These are phyloP conservation scores for Gryllus bimaculatus DNA, from an alignment of 1,140 invertebrate species.

Conservation along the genomic window DNA sequence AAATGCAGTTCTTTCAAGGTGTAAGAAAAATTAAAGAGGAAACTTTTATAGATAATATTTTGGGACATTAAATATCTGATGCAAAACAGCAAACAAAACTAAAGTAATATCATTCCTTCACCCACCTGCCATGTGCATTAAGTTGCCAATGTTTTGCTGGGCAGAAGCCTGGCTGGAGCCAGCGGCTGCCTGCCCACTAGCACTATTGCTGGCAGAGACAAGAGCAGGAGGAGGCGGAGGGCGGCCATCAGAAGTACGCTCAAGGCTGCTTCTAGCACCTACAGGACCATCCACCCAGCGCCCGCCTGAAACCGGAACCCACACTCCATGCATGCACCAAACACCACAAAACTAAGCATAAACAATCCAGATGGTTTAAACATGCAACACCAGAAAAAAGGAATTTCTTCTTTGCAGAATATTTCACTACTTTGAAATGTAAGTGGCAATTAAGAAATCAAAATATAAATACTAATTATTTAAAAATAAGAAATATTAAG, in stretches of 20 bases:
- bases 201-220: constrained; percentile 34
- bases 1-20: too few relatives aligned
- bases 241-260: constrained; percentile 35
- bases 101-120: constrained; percentile 17
- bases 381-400: too few relatives aligned
- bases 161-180: constrained; percentile 34
- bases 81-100: background rate
- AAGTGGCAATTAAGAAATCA: too few relatives aligned
- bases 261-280: constrained; percentile 47
- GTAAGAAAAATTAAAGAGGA: too few relatives aligned
- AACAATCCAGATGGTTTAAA: too few relatives aligned
- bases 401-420: too few relatives aligned
- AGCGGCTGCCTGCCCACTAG: constrained; percentile 40
- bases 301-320: constrained; percentile 29
- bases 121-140: constrained; percentile 76
- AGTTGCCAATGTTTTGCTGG: constrained; percentile 61
- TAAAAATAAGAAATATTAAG: too few relatives aligned
- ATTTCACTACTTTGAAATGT: too few relatives aligned
- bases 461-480: too few relatives aligned
- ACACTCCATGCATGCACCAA: constrained; percentile 13
- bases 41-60: too few relatives aligned
- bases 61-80: too few relatives aligned
- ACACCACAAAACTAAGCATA: background rate
- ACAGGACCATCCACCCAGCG: constrained; percentile 35
- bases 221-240: constrained; percentile 41